Evolutionary conservation across 2,797 vertebrate genomes (phyloP), one percentile per base, ranked within the genome.

Genomic region (Oceanodroma leucorhoa): DNA sequence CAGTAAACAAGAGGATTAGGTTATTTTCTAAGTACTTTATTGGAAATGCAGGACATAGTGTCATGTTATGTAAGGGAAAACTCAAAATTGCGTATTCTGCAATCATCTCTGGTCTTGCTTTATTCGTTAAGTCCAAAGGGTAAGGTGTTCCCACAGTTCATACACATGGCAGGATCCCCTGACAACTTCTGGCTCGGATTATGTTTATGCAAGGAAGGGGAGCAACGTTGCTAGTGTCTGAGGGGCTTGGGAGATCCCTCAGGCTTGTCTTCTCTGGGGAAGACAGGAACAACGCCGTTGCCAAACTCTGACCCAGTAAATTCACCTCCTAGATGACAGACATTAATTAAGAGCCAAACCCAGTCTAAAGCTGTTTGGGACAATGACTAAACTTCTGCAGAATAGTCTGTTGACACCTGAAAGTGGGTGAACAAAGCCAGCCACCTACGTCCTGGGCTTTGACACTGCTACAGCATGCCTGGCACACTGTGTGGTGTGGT

Each of bases 281-380:
- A 34, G 36, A 62, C 1, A 5, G 46, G 17, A 82, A 19, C n/a
- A 71, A 27, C 0, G 1, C 15, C 2, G 2, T 24, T 50, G 36
- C 16, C 30, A 50, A 38, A 40, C 12, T 55, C 32, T 41, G 26
- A 57, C 17, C 14, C 19, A 26, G 30, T 21, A 85, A 89, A 57
- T 78, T 75, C 11, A 61, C 13, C 34, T 90, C 32, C 54, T 57
- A 72, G 43, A 57, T 41, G 20, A 71, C 32, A 79, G 46, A 69
- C 5, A 4, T 40, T 87, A 40, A 45, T 78, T 78, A 51, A 70
- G 11, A 83, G 38, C 27, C 66, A 87, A 90, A 76, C 12, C 22
- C 38, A 54, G 27, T 6, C 18, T 38, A 40, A 38, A 58, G 34
- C 6, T 1, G 0, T 77, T 78, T 78, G 57, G 58, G 27, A 88